Percentiles rank a stretch among this genome's conserved stretches.
Conservation (phyloP, 30 jellyfish, hydroid and myxozoan species). For the Mastigias papua region DNA sequence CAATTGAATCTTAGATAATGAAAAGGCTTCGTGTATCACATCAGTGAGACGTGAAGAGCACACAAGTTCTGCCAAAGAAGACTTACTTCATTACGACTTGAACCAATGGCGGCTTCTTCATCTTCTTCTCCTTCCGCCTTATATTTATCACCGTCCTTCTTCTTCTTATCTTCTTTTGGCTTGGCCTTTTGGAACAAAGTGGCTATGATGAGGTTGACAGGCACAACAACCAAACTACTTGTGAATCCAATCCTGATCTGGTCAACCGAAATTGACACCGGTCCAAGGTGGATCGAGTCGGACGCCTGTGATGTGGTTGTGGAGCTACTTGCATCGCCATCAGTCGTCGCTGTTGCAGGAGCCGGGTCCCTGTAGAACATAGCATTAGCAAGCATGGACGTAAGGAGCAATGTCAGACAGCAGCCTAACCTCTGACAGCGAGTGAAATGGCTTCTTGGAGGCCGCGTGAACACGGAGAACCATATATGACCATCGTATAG, state of each 20-base stretch:
- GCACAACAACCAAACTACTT: constrained; percentile 88
- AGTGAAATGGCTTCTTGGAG: constrained; percentile 92
- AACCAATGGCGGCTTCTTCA: constrained; percentile 46
- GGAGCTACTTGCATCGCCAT: constrained; percentile 18
- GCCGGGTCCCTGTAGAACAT: constrained; percentile 91
- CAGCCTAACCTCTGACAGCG: constrained; percentile 93
- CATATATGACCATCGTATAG: constrained; percentile 96
- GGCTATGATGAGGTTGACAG: constrained; percentile 85
- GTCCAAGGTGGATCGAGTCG: constrained; percentile 87
- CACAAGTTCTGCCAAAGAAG: background rate
- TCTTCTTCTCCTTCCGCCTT: constrained; percentile 54
- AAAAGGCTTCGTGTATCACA: too few species aligned
- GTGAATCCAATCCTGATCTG: constrained; percentile 87
- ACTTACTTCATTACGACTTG: constrained; percentile 21
- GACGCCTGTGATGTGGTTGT: constrained; percentile 49
- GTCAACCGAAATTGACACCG: constrained; percentile 85
- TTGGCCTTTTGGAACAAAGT: constrained; percentile 90
- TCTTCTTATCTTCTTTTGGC: constrained; percentile 71
- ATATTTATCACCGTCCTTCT: constrained; percentile 27
- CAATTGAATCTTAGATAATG: too few species aligned
- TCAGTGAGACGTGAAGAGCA: background rate
- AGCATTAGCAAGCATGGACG: constrained; percentile 95
- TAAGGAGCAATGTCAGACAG: constrained; percentile 83
- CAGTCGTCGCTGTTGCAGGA: constrained; percentile 21
- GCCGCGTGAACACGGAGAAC: constrained; percentile 95